Conservation (phyloP, 1,140 invertebrate species). For the Goniozus legneri region DNA sequence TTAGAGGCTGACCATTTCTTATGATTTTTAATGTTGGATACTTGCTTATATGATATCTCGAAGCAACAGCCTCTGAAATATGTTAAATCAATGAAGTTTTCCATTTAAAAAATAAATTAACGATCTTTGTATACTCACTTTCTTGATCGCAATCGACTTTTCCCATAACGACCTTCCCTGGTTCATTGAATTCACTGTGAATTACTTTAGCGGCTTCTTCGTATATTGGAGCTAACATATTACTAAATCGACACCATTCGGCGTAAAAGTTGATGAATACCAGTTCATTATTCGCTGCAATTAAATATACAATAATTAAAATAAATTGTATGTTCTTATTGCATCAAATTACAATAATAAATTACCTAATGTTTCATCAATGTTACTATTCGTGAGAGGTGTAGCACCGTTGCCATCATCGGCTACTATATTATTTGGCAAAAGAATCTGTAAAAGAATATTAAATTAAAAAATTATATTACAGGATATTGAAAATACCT, state of each 20-base stretch:
- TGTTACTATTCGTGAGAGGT: slow-evolving; percentile 71
- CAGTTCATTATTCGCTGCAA: slow-evolving; percentile 89
- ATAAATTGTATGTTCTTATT: slow-evolving; percentile 5
- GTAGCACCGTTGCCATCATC: slow-evolving; percentile 72
- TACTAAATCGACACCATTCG: slow-evolving; percentile 96
- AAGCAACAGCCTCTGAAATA: slow-evolving; percentile 70
- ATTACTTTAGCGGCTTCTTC: slow-evolving; percentile 93
- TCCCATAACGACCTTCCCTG: slow-evolving; percentile 85
- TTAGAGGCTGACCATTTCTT: slow-evolving; percentile 88
- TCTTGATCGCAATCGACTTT: slow-evolving; percentile 97
- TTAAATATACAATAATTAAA: slow-evolving; percentile 19
- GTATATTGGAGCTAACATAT: slow-evolving; percentile 93
- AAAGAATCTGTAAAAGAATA: slow-evolving; percentile 61
- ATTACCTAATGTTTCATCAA: slow-evolving; percentile 80
- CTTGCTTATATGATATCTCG: slow-evolving; percentile 93
- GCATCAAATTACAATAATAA: slow-evolving; percentile 1
- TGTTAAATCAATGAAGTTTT: slow-evolving; percentile 14
- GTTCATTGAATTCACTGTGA: slow-evolving; percentile 71
- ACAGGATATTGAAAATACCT: not conserved
- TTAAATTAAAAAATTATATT: slow-evolving; percentile 10
- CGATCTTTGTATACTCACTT: slow-evolving; percentile 58
- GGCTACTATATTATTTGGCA: slow-evolving; percentile 66
- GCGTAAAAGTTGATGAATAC: slow-evolving; percentile 99
- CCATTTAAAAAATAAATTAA: not conserved
- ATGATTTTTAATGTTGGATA: slow-evolving; percentile 98